Conservation (phyloP, 2,797 vertebrate genomes). For the Sebastes nivosus region DNA sequence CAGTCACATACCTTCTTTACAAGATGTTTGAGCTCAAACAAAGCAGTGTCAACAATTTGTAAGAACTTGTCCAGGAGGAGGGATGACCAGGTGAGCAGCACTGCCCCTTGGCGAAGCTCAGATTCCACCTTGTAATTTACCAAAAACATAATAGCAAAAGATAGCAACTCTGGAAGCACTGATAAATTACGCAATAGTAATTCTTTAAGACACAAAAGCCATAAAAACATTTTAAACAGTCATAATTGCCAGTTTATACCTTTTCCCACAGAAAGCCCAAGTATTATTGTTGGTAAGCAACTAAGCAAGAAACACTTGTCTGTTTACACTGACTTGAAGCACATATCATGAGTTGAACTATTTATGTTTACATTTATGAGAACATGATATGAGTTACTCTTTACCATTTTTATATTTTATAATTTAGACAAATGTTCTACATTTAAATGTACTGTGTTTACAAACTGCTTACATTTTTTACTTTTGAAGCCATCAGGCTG, state of each 20-base stretch:
- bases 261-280: background rate
- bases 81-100: constrained; percentile 87
- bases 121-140: constrained; percentile 75
- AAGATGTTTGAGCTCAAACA: constrained; percentile 78
- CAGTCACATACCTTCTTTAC: constrained; percentile 81
- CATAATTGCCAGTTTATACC: background rate
- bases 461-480: constrained; percentile 76
- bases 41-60: constrained; percentile 78
- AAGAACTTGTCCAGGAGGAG: constrained; percentile 84
- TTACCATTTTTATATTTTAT: background rate
- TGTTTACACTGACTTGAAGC: background rate
- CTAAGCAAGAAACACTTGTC: background rate
- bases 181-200: background rate
- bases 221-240: background rate
- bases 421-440: background rate
- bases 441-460: background rate
- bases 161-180: background rate
- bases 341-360: background rate
- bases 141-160: background rate
- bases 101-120: constrained; percentile 82
- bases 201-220: background rate
- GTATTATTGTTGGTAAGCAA: background rate
- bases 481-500: constrained; percentile 82
- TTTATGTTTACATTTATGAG: background rate
- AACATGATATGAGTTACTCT: background rate